phyloP scores from a whole-genome alignment of 2,888 invertebrate genomes.

The Tachystola acroxantha region DNA sequence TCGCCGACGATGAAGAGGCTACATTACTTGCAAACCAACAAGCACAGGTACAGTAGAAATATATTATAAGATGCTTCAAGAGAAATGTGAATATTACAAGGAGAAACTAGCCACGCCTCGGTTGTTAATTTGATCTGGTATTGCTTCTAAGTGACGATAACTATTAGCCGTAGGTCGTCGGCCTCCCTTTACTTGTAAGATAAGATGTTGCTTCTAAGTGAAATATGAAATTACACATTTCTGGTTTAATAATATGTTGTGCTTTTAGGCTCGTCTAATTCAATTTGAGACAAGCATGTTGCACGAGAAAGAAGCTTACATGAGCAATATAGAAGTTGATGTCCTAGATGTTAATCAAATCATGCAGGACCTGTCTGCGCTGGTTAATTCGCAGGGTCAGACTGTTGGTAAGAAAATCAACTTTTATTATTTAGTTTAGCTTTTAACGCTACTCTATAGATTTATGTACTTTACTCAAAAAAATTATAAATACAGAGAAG shows the following conservation, averaged over 20 bases:
- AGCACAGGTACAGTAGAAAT: no score
- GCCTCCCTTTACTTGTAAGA: no score
- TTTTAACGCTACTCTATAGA: no score
- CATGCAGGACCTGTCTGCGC: conserved; percentile 84
- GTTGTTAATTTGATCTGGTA: no score
- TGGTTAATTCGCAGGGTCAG: conserved; percentile 86
- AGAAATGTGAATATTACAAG: no score
- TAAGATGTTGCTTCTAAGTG: neutral
- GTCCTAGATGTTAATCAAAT: conserved; percentile 91
- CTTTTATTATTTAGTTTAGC: neutral
- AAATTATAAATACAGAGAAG: no score
- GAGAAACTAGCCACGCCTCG: no score
- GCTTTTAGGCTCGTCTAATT: conserved; percentile 74
- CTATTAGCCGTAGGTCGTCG: no score
- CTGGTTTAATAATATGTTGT: no score
- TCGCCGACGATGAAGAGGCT: conserved; percentile 67
- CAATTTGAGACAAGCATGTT: conserved; percentile 90
- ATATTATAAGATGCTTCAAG: no score
- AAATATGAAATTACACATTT: no score
- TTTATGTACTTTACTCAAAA: neutral
- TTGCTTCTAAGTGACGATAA: no score
- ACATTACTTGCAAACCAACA: conserved; percentile 64
- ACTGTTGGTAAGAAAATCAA: conserved; percentile 82
- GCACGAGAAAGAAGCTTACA: conserved; percentile 87
- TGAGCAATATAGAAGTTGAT: conserved; percentile 88